Base-by-base conservation (phyloP, 2,797 vertebrate genomes). In the Synanceia verrucosa region DNA sequence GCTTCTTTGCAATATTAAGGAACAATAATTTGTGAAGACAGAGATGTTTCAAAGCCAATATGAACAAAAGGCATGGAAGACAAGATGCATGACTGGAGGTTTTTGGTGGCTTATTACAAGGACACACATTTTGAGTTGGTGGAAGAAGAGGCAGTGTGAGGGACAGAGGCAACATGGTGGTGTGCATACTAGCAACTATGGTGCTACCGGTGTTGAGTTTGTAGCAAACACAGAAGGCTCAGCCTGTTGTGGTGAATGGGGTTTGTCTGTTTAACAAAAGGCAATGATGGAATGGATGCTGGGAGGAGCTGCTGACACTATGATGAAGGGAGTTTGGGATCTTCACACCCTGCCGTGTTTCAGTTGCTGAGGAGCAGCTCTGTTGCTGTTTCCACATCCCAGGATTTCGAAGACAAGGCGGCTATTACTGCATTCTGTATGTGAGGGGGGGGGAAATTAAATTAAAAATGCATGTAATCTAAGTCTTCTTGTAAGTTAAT, bases 331-430 rank as follows among this genome's bases (percentile, higher is more conserved):
- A 76, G 72, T 71, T 62, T 89, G 91, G 93, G 93, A 88, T 92
- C 94, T 91, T 92, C 94, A 91, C 95, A 93, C 93, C 87, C 85
- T 88, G 83, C 83, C 83, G 86, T 86, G 84, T 53, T 89, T 98
- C 95, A 98, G 96, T 99, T 99, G 95, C 96, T 98, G 89, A 98
- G 96, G 86, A 99, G 97, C 91, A 97, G 92, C 94, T 99, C 97
- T 95, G 98, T 98, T 65, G 97, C 98, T 69, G 96, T 96, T 93
- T 99, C 97, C 95, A 98, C 98, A 34, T 98, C 97, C 98, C 97
- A 99, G 82, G 97, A 98, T 95, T 99, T 98, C 88, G 98, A 99
- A 92, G 98, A 99, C 95, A 99, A 96, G 91, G 98, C 98, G 88
- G 97, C 97, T 97, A 99, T 98, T 97, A 98, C 98, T 93, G 97